These are phyloP conservation scores for Acanthornis magna DNA, from an alignment of 2,797 vertebrate species.

Conservation along the genomic window DNA sequence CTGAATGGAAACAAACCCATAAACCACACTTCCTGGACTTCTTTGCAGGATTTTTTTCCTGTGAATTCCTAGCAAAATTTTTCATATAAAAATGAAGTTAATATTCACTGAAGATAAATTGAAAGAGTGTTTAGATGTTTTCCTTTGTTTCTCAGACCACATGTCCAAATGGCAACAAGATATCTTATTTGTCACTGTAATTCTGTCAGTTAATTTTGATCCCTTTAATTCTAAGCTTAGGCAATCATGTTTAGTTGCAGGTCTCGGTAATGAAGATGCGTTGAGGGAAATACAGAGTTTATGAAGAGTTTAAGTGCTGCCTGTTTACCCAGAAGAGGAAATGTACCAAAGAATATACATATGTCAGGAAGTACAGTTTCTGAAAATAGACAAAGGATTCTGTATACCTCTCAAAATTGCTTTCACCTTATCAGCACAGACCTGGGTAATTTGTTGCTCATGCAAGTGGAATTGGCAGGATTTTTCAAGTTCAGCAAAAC, in stretches of 20 bases:
- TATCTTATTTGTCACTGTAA: neutral
- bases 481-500: neutral
- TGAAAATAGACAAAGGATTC: slow-evolving; percentile 21
- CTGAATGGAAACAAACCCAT: neutral
- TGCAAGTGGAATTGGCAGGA: neutral
- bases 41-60: neutral
- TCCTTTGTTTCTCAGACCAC: neutral
- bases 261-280: neutral
- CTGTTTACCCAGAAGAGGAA: slow-evolving; percentile 48
- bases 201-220: neutral
- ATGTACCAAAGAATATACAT: neutral
- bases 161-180: accelerated
- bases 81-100: neutral
- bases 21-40: neutral
- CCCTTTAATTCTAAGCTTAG: neutral
- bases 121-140: neutral
- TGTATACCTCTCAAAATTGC: neutral
- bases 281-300: neutral
- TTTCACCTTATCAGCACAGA: neutral
- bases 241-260: neutral
- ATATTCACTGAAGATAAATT: neutral
- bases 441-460: neutral
- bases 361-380: slow-evolving; percentile 41
- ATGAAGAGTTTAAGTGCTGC: neutral
- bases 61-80: neutral